A percentile compares a stretch with the other conserved stretches of the same genome.
phyloP scores from a whole-genome alignment of 2,797 vertebrate genomes.

The Sylvilagus floridanus region DNA sequence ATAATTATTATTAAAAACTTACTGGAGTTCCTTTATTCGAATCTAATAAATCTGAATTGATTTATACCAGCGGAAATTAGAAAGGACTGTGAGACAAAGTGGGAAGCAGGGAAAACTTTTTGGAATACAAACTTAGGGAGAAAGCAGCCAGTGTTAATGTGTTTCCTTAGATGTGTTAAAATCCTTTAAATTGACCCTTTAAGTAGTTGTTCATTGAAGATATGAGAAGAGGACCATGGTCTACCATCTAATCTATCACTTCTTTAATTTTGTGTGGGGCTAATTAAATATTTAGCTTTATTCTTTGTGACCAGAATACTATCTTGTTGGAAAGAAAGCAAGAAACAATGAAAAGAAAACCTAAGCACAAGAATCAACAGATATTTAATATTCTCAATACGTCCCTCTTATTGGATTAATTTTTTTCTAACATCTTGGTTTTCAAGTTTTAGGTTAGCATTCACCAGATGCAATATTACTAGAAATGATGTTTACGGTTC shows the following conservation, averaged over 20 bases:
- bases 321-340: fast-evolving
- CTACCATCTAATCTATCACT: background rate
- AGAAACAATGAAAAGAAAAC: background rate
- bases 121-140: slow-evolving; percentile 47
- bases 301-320: background rate
- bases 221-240: background rate
- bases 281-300: slow-evolving; percentile 58
- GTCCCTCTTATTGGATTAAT: background rate
- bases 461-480: background rate
- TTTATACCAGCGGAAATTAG: slow-evolving; percentile 83
- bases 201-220: slow-evolving; percentile 17
- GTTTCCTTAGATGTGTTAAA: background rate
- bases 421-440: background rate
- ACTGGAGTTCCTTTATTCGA: slow-evolving; percentile 82
- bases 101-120: slow-evolving; percentile 72
- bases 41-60: slow-evolving; percentile 85
- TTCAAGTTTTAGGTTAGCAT: background rate
- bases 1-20: slow-evolving; percentile 90
- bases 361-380: background rate
- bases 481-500: background rate
- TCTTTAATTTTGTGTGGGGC: slow-evolving; percentile 22
- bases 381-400: background rate
- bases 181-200: background rate
- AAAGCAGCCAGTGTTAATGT: background rate
- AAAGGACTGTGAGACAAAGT: slow-evolving; percentile 77